A percentile compares a stretch with the other conserved stretches of the same genome.
Conservation (phyloP, 2,888 invertebrate genomes). For the Cephalotes varians region DNA sequence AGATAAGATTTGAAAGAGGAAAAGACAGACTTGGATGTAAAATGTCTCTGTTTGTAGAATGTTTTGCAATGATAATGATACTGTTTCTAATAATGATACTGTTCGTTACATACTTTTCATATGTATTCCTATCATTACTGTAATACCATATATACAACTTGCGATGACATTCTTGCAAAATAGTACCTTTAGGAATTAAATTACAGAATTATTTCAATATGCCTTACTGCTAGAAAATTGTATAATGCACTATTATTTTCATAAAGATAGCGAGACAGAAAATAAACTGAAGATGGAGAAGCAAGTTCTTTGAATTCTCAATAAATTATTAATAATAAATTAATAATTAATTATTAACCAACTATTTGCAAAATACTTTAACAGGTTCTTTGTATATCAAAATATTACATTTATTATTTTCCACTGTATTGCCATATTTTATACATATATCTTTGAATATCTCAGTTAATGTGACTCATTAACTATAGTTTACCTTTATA, state of each 20-base stretch:
- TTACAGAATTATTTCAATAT: not conserved
- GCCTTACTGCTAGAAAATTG: not conserved
- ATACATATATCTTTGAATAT: not conserved
- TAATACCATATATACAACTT: not conserved
- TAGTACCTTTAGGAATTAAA: constrained; percentile 7
- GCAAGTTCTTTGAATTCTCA: not conserved
- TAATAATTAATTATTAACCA: not conserved
- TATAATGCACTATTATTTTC: not conserved
- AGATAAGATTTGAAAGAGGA: not conserved
- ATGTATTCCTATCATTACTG: not conserved
- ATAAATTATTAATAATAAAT: not conserved
- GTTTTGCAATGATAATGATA: not conserved
- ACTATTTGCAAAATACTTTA: not conserved
- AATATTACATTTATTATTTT: not conserved
- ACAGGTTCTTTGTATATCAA: not conserved
- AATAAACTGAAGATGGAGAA: not conserved
- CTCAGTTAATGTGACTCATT: not conserved
- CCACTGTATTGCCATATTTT: not conserved
- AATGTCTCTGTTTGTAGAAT: constrained; percentile 22
- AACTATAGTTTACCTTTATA: not conserved
- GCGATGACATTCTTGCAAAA: not conserved
- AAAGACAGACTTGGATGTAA: not conserved
- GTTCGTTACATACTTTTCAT: not conserved
- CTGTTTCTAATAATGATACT: not conserved
- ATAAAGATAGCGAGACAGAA: not conserved